Evolutionary conservation across 2,888 invertebrate genomes (phyloP), one percentile per base, ranked within the genome.

Genomic region (Diloba caeruleocephala): DNA sequence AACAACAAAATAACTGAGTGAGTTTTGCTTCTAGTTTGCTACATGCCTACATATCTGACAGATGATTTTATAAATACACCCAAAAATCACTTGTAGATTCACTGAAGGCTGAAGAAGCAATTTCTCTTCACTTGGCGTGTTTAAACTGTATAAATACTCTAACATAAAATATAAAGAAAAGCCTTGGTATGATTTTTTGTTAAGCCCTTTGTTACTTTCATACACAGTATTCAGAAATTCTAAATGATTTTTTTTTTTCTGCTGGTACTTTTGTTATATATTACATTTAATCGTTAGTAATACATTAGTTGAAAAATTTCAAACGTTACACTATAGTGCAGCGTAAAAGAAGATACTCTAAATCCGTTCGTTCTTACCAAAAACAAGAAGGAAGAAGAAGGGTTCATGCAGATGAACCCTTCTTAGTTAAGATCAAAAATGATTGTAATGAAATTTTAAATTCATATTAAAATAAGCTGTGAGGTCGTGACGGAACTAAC

Each of bases 401-500:
- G n/a, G 33, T 38, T 37, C 14, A 29, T 37, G 25, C 29, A n/a
- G 17, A 33, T 38, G 25, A 56, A 48, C 48, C 56, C 50, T 56
- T 63, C 28, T 57, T 52, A 52, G 34, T 25, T 29, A 26, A 31
- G 46, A 52, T 53, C 37, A 32, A 45, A 45, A 7, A 5, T 53
- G 46, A 37, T 55, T 55, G 34, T 65, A 55, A 72, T 57, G 50
- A 25, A 61, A 64, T 64, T 62, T 45, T 23, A 56, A 58, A 58
- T 60, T 50, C 44, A 48, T 45, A 44, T 41, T 60, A 42, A 50
- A 71, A 49, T 67, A 50, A 55, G 44, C 51, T 37, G 12, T 25
- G 38, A 42, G 45, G 36, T 49, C 46, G 42, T 61, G 68, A 67
- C 59, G 57, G 50, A 71, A 73, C 61, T 66, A 74, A 75, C 69